Evolutionary conservation across 2,113 vertebrate species (phyloP).

Genomic region (Ageneiosus marmoratus): DNA sequence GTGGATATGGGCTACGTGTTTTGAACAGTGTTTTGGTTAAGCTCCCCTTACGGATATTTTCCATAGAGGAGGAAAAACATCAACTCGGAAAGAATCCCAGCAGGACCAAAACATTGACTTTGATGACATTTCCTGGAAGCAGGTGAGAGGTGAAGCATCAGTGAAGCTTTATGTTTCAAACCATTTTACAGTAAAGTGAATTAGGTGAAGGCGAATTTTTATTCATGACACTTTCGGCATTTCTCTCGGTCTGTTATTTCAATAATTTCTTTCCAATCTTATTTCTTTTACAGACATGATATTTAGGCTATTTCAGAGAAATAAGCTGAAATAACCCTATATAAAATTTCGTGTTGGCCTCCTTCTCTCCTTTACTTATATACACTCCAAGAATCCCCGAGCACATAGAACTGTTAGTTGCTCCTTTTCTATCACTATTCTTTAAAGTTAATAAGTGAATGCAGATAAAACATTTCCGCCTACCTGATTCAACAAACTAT

Average conservation of each 20-base stretch:
- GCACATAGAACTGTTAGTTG: background rate
- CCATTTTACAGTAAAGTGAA: background rate
- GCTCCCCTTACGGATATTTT: constrained; percentile 33
- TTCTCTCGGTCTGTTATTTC: background rate
- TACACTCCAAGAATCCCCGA: background rate
- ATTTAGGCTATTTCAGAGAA: background rate
- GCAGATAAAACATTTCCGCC: background rate
- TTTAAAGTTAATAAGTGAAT: background rate
- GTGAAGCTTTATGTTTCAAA: background rate
- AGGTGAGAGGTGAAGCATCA: constrained; percentile 3
- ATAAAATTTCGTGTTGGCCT: background rate
- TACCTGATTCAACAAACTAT: background rate
- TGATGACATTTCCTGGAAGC: constrained; percentile 44
- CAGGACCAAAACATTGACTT: constrained; percentile 40
- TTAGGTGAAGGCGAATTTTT: background rate
- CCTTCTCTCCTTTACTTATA: background rate
- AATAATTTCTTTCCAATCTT: background rate
- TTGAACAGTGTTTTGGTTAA: constrained; percentile 9
- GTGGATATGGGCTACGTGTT: constrained; percentile 34
- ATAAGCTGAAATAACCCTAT: background rate
- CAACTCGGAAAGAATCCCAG: constrained; percentile 13
- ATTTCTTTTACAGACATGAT: background rate
- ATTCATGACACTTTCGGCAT: background rate
- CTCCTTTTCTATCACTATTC: background rate
- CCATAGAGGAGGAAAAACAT: constrained; percentile 30